Conservation (phyloP, 2,888 invertebrate genomes). For the Sphecodes monilicornis region DNA sequence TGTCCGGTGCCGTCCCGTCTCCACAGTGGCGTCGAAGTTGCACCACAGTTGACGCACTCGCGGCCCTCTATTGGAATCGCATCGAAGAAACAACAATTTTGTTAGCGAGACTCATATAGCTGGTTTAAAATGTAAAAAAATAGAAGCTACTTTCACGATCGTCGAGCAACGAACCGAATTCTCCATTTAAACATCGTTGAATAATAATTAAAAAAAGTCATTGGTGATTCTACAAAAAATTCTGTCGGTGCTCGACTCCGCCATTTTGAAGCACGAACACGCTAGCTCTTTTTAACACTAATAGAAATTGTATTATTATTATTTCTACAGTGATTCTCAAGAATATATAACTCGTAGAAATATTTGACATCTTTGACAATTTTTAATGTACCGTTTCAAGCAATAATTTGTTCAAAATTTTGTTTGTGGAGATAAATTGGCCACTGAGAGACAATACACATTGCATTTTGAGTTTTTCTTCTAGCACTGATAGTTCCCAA, state of each 20-base stretch:
- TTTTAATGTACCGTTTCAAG: no score
- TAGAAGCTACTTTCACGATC: slow-evolving; percentile 8
- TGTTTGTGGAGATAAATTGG: no score
- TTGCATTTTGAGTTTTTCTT: no score
- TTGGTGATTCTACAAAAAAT: neutral
- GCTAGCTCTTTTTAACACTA: neutral
- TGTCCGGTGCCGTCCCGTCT: slow-evolving; percentile 98
- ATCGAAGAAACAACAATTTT: slow-evolving; percentile 40
- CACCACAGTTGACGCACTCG: slow-evolving; percentile 98
- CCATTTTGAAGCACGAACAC: neutral
- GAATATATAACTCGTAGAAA: neutral
- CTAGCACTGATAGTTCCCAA: no score
- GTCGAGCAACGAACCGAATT: neutral
- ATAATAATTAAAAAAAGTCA: neutral
- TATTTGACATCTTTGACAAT: neutral
- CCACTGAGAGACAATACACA: no score
- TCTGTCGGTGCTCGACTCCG: neutral
- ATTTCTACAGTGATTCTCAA: neutral
- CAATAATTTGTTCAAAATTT: no score
- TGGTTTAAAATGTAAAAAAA: neutral
- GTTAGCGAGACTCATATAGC: slow-evolving; percentile 35
- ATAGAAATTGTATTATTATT: neutral
- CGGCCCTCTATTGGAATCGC: slow-evolving; percentile 79
- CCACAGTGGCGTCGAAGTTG: slow-evolving; percentile 98
- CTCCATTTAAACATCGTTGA: neutral